phyloP scores from a whole-genome alignment of 2,797 vertebrate genomes.

The Pangasius krempfi region DNA sequence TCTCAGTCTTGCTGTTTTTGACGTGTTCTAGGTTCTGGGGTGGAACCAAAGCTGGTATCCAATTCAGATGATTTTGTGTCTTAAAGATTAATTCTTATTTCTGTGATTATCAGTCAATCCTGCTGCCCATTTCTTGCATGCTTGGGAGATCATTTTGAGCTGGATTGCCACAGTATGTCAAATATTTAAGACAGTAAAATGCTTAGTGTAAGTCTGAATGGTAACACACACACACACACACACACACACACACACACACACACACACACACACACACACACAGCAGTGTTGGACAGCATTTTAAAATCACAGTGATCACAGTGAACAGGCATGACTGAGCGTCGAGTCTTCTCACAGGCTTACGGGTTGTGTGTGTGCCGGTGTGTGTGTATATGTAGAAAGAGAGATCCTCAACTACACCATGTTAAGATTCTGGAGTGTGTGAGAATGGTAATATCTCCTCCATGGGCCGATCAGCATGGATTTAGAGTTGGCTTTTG shows the following conservation, averaged over 20 bases:
- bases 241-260: constrained; percentile 22
- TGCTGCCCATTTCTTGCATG: neutral
- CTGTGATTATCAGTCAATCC: constrained; percentile 12
- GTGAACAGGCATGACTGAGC: constrained; percentile 83
- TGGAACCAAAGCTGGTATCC: neutral
- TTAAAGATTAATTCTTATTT: neutral
- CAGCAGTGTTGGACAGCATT: constrained; percentile 69
- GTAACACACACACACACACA: constrained; percentile 9
- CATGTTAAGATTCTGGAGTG: constrained; percentile 30
- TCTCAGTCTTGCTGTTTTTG: neutral
- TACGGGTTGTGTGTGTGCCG: constrained; percentile 63
- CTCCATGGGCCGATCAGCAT: constrained; percentile 79
- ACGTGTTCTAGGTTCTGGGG: neutral
- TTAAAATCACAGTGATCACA: constrained; percentile 81
- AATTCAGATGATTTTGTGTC: neutral
- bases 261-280: constrained; percentile 21
- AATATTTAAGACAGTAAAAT: constrained; percentile 27
- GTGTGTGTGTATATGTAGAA: neutral
- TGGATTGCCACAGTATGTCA: constrained; percentile 26
- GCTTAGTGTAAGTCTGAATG: constrained; percentile 22
- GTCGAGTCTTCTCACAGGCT: constrained; percentile 78
- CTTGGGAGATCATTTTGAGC: constrained; percentile 1
- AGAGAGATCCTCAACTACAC: constrained; percentile 71
- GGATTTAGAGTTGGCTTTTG: constrained; percentile 81
- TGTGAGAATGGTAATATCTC: constrained; percentile 73